Evolutionary conservation across 1,140 invertebrate species (phyloP).

Genomic region (Pectinophora gossypiella): DNA sequence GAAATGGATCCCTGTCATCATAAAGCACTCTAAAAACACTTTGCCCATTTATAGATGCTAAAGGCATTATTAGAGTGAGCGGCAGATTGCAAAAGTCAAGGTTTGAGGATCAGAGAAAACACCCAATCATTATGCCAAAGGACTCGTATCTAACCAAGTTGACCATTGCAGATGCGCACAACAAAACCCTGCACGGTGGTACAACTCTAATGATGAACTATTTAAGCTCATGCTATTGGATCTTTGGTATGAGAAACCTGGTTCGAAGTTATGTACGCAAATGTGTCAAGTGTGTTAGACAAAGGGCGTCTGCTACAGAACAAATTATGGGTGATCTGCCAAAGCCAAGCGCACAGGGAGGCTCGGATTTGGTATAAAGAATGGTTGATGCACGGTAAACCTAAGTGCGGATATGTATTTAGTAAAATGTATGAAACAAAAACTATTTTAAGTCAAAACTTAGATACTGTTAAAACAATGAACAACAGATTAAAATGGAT

Average conservation of each 20-base stretch:
- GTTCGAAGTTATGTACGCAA: background rate
- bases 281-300: conserved; percentile 5
- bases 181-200: conserved; percentile 8
- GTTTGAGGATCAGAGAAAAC: conserved; percentile 34
- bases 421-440: too few relatives aligned
- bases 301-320: background rate
- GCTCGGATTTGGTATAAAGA: too few relatives aligned
- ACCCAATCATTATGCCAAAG: conserved; percentile 47
- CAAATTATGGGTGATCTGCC: conserved; percentile 13
- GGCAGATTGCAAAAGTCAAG: conserved; percentile 37
- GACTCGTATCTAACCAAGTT: conserved; percentile 25
- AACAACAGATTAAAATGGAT: too few relatives aligned
- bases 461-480: too few relatives aligned
- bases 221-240: conserved; percentile 16
- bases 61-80: conserved; percentile 48
- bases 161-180: conserved; percentile 34
- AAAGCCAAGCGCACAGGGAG: too few relatives aligned
- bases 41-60: conserved; percentile 39
- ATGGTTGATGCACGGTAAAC: too few relatives aligned
- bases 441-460: too few relatives aligned
- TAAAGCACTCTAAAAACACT: too few relatives aligned
- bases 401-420: too few relatives aligned
- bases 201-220: conserved; percentile 7
- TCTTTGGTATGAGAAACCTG: background rate
- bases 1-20: too few relatives aligned